These are phyloP conservation scores for Spizella passerina DNA, from an alignment of 2,797 vertebrate species.

Conservation along the genomic window DNA sequence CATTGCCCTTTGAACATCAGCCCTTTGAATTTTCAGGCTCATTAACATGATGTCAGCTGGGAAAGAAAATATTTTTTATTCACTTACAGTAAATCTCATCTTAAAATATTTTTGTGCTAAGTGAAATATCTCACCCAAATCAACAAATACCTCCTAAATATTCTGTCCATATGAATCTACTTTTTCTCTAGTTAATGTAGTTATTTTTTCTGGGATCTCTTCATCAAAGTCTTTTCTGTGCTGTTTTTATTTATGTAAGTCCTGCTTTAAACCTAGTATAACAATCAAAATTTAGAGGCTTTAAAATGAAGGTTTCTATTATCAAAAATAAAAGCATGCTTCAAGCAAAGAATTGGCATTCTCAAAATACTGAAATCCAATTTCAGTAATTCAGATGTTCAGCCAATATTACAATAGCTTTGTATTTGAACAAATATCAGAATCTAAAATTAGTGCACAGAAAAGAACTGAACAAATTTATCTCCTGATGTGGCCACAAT, in stretches of 20 bases:
- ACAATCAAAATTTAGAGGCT: background rate
- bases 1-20: background rate
- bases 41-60: background rate
- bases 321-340: background rate
- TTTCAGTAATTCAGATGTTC: background rate
- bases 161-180: background rate
- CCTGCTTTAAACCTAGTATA: background rate
- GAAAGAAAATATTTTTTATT: constrained; percentile 26
- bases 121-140: background rate
- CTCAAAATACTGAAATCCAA: background rate
- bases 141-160: background rate
- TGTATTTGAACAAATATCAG: background rate
- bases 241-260: background rate
- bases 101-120: background rate
- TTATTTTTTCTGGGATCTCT: background rate
- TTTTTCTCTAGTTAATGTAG: background rate
- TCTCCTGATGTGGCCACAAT: background rate
- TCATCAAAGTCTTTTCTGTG: background rate
- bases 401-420: background rate
- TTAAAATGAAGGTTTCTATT: background rate
- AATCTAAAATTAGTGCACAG: background rate
- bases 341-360: background rate
- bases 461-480: background rate
- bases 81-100: background rate
- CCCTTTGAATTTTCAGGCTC: constrained; percentile 14